Evolutionary conservation across 1,140 invertebrate species (phyloP), one percentile per base, ranked within the genome.

Genomic region (Zaprionus tsacasi): DNA sequence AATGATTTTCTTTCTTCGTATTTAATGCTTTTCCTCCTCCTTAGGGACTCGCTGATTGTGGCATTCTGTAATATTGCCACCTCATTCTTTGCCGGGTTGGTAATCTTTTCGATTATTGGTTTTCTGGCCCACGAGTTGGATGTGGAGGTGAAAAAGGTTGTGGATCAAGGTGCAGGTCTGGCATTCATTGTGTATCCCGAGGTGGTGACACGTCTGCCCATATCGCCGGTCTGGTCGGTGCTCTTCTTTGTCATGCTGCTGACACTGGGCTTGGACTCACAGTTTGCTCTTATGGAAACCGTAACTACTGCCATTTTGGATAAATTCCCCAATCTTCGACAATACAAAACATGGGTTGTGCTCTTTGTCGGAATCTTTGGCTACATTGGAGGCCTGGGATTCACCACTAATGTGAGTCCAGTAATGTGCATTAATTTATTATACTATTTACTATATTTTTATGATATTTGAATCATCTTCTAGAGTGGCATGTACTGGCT

Each of bases 111-210:
- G 0, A 95, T 96, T 8, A 96, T 96, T 78, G 96, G 96, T 5
- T 97, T 96, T 86, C 92, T 97, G 68, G 96, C 96, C 1, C 95
- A 96, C 66, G 95, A 96, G 79, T 91, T 97, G 11, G 93, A 95
- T 27, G 96, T 96, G 3, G 94, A 94, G 21, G 96, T 97, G 2
- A 94, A 94, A 4, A 94, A 95, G 43, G 96, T 97, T 27, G 96
- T 96, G 15, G 95, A 96, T 66, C 95, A 96, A 45, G 96, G 93
- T 0, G 96, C 96, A 50, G 96, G 97, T 2, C 91, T 98, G 54
- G 96, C 96, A 1, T 98, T 97, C 83, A 96, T 97, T 67, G 96
- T 97, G 7, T 98, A 98, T 91, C 97, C 97, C 0, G 97, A 97
- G 92, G 97, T 97, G 35, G 96, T 98, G 4, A 95, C 96, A 0